Evolutionary conservation across 2,797 vertebrate genomes (phyloP).

Genomic region (Odontamblyopus lacepedii): DNA sequence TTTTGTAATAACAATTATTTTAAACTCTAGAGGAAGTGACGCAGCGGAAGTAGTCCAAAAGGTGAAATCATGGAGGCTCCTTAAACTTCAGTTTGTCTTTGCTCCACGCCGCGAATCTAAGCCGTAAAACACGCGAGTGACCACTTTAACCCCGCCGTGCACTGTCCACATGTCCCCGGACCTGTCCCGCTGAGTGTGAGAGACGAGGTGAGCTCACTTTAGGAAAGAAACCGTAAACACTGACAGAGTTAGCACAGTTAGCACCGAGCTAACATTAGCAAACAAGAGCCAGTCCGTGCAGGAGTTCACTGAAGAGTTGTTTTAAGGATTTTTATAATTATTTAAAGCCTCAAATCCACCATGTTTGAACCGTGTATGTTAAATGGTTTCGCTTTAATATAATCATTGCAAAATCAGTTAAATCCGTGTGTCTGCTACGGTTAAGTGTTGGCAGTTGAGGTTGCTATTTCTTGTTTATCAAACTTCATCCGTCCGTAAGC

Average conservation of each 20-base stretch:
- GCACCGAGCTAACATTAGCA: constrained; percentile 53
- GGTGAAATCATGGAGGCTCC: constrained; percentile 1
- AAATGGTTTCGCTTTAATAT: no score
- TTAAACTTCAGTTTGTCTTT: constrained; percentile 49
- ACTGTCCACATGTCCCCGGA: accelerated
- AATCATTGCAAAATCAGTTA: no score
- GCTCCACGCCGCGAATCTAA: constrained; percentile 15
- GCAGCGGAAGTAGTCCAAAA: constrained; percentile 28
- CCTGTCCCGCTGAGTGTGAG: neutral
- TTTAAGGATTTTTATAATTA: neutral
- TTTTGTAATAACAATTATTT: no score
- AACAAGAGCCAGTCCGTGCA: constrained; percentile 22
- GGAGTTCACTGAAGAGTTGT: neutral
- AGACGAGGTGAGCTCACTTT: constrained; percentile 7
- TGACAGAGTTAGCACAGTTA: constrained; percentile 24
- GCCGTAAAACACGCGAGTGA: accelerated
- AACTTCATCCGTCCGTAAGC: no score
- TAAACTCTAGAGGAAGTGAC: constrained; percentile 9
- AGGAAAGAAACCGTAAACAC: accelerated
- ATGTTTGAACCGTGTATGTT: neutral
- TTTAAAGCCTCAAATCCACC: neutral
- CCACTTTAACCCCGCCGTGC: neutral
- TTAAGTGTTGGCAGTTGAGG: no score
- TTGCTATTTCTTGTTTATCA: no score
- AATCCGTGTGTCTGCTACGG: no score